phyloP scores from a whole-genome alignment of 2,797 vertebrate genomes.

The Triplophysa bombifrons region DNA sequence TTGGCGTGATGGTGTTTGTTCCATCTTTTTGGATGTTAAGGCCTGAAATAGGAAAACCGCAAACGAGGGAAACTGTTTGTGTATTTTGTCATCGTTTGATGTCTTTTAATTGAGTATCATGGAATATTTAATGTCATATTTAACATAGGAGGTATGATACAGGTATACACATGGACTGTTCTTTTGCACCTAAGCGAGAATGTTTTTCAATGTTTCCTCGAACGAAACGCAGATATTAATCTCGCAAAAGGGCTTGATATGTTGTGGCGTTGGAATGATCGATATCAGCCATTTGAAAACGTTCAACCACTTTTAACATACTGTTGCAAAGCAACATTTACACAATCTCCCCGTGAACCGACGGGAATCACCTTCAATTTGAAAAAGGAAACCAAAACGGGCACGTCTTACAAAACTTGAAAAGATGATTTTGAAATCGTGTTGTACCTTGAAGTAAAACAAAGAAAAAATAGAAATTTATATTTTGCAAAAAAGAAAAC shows the following conservation, averaged over 20 bases:
- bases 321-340: slow-evolving; percentile 61
- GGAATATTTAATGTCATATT: slow-evolving; percentile 2
- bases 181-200: slow-evolving; percentile 16
- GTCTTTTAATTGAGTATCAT: slow-evolving; percentile 3
- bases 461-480: neutral
- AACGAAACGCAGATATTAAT: slow-evolving; percentile 44
- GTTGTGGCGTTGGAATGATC: slow-evolving; percentile 29
- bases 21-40: slow-evolving; percentile 4
- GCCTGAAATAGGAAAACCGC: slow-evolving; percentile 9
- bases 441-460: neutral
- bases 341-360: slow-evolving; percentile 34
- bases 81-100: neutral
- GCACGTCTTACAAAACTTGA: neutral
- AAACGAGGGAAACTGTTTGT: neutral
- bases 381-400: slow-evolving; percentile 28
- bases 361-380: slow-evolving; percentile 29
- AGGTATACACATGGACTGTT: neutral
- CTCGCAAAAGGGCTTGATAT: slow-evolving; percentile 42
- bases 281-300: slow-evolving; percentile 40
- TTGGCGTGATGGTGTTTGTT: slow-evolving; percentile 14
- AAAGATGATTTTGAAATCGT: neutral
- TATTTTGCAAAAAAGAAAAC: neutral
- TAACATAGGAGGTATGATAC: neutral
- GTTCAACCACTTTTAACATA: slow-evolving; percentile 41
- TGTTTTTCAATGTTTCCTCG: slow-evolving; percentile 46